Evolutionary conservation across 1,140 invertebrate genomes (phyloP), one percentile per base, ranked within the genome.

Genomic region (Notospermus geniculatus): DNA sequence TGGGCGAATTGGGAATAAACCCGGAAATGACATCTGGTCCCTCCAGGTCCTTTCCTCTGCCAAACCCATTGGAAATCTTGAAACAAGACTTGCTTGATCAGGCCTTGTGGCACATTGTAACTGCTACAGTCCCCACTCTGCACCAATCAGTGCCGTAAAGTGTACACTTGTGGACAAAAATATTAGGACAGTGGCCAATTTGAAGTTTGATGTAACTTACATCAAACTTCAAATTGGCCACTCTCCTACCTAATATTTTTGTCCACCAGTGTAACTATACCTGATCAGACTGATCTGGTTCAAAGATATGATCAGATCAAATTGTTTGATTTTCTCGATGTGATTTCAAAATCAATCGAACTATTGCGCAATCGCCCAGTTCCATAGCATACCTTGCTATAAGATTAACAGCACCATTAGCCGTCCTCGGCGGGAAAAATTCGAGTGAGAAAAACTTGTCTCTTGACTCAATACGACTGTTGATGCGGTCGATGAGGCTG

Each of bases 401-500:
- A 17, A 84, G 72, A 70, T 83, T 86, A 0, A 80, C 77, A 23
- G 85, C 83, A 60, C 82, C 84, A 70, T 76, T 81, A 52, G 79
- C 80, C 5, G 85, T 86, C 65, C 83, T 77, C 1, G 87, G 87
- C 30, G 87, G 87, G 66, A 87, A 88, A 71, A 87, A 88, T 72
- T 88, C 87, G 9, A 87, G 67, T 0, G 87, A 88, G 70, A 86
- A 88, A 71, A 86, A 88, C 45, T 77, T 79, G 45, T 84, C 79
- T 28, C 79, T 78, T 4, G 77, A 79, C 28, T 80, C 73, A 39
- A 85, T 81, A 23, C 81, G 68, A 45, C 76, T 69, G 4, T 81
- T 71, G 50, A 85, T 83, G 28, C 77, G 66, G 32, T 83, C 77
- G 54, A 76, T 79, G 9, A 84, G 71, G 32, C 39, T 36, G 29